Evolutionary conservation across 2,888 invertebrate genomes (phyloP).

Genomic region (Limnephilus lunatus): DNA sequence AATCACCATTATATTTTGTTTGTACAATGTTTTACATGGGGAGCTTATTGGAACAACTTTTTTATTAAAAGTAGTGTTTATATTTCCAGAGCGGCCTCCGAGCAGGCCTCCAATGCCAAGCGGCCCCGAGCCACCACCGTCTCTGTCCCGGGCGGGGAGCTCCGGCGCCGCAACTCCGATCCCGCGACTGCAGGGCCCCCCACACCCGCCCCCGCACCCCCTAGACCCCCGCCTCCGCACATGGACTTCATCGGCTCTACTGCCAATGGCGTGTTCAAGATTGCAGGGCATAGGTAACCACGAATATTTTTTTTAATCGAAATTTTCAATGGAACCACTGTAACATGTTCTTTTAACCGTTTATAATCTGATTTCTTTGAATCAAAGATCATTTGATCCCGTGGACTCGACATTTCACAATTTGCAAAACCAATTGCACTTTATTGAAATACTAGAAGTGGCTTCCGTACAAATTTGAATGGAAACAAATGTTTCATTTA

Average conservation of each 20-base stretch:
- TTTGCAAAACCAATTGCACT: too few species aligned
- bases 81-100: constrained; percentile 69
- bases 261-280: constrained; percentile 83
- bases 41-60: not conserved
- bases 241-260: constrained; percentile 78
- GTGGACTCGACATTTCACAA: too few species aligned
- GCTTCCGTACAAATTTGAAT: too few species aligned
- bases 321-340: too few species aligned
- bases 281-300: constrained; percentile 83
- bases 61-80: constrained; percentile 7
- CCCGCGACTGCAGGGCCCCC: constrained; percentile 77
- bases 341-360: too few species aligned
- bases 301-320: not conserved
- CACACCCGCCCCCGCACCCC: constrained; percentile 71
- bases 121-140: constrained; percentile 58
- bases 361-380: too few species aligned
- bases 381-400: too few species aligned
- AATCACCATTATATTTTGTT: too few species aligned
- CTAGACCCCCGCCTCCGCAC: constrained; percentile 70
- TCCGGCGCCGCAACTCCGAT: constrained; percentile 85
- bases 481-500: too few species aligned
- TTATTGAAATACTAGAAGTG: too few species aligned
- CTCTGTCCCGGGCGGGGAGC: constrained; percentile 68
- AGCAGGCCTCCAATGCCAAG: constrained; percentile 68
- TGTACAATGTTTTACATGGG: too few species aligned